Conservation (phyloP, 1,140 invertebrate genomes). For the Neotoxoptera formosana region DNA sequence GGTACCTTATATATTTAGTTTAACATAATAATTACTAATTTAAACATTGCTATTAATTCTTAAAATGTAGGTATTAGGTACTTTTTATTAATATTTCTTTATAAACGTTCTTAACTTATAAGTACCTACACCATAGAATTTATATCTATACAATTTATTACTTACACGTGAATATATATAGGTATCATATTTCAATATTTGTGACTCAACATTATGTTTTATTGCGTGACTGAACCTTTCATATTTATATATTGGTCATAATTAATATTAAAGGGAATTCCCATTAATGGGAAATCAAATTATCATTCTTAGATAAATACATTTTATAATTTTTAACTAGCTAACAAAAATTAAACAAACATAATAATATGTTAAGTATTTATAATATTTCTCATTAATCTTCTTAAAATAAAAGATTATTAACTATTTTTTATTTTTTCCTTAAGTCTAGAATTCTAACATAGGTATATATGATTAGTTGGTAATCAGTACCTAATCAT, state of each 20-base stretch:
- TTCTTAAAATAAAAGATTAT: too few relatives aligned
- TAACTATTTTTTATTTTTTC: too few relatives aligned
- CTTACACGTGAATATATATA: neutral
- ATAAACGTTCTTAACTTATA: neutral
- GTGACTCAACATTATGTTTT: neutral
- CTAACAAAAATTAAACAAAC: neutral
- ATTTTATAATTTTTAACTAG: neutral
- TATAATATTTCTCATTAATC: neutral
- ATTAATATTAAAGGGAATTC: neutral
- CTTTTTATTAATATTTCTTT: neutral
- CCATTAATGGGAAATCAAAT: neutral
- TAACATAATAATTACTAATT: too few relatives aligned
- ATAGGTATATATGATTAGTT: too few relatives aligned
- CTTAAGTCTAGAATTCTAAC: too few relatives aligned
- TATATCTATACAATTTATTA: neutral
- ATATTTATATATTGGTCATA: neutral
- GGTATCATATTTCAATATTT: neutral
- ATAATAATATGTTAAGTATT: neutral
- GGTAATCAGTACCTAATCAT: too few relatives aligned
- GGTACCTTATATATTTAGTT: too few relatives aligned
- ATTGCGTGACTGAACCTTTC: neutral
- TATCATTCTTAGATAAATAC: neutral
- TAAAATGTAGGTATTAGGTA: neutral
- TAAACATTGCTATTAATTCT: too few relatives aligned
- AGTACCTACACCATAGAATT: neutral